These are phyloP conservation scores for Batillaria attramentaria DNA, from an alignment of 1,140 invertebrate species.

Conservation along the genomic window DNA sequence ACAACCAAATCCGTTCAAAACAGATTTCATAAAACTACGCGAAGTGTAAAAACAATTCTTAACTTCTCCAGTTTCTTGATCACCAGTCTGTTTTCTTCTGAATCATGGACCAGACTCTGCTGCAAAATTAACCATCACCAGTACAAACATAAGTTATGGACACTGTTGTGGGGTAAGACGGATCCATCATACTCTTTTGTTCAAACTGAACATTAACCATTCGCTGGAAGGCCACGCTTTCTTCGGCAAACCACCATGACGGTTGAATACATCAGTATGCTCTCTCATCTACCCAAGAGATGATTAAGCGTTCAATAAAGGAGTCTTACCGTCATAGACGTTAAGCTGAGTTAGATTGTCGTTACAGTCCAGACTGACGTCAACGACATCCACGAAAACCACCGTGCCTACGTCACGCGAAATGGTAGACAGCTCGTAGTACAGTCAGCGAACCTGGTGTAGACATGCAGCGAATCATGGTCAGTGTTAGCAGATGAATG, in stretches of 20 bases:
- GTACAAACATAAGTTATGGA: too few relatives aligned
- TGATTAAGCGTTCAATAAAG: too few relatives aligned
- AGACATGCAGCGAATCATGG: too few relatives aligned
- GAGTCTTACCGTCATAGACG: constrained; percentile 36
- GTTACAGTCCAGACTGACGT: constrained; percentile 29
- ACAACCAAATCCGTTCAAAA: background rate
- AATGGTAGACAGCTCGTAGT: constrained; percentile 9
- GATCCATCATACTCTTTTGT: too few relatives aligned
- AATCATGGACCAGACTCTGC: background rate
- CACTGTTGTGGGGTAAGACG: too few relatives aligned
- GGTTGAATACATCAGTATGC: too few relatives aligned
- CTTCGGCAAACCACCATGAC: too few relatives aligned
- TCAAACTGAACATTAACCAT: too few relatives aligned
- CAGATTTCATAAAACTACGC: background rate
- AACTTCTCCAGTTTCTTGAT: background rate
- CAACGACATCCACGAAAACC: constrained; percentile 16
- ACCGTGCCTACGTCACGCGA: background rate
- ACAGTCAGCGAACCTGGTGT: constrained; percentile 32
- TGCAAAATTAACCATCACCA: too few relatives aligned
- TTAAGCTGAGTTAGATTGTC: constrained; percentile 20
- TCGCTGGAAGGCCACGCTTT: too few relatives aligned
- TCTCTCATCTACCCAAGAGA: too few relatives aligned
- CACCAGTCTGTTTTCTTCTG: background rate
- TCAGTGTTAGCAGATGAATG: too few relatives aligned
- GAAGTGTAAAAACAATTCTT: background rate